Percentiles rank a stretch among this genome's conserved stretches.
Evolutionary conservation across 1,140 invertebrate species (phyloP).

Genomic region (Mizuhopecten yessoensis): DNA sequence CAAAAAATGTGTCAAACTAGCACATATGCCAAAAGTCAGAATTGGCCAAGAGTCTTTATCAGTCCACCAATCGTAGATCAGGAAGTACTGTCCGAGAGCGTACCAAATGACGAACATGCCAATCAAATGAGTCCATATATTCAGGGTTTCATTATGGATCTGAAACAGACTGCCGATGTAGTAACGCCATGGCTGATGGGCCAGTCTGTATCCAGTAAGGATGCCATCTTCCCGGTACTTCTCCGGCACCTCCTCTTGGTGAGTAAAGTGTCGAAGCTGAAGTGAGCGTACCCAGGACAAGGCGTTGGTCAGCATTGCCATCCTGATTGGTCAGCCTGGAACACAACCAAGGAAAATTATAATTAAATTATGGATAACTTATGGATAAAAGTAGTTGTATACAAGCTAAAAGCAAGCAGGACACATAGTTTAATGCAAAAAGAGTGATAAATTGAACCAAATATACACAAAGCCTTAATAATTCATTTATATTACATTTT

Average conservation of each 20-base stretch:
- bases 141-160: constrained; percentile 80
- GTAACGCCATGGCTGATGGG: constrained; percentile 75
- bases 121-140: constrained; percentile 79
- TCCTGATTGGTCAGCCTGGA: neutral
- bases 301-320: constrained; percentile 11
- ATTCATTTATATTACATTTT: too few species aligned
- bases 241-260: constrained; percentile 63
- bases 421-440: too few species aligned
- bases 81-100: constrained; percentile 54
- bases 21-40: constrained; percentile 60
- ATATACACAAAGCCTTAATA: too few species aligned
- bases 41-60: constrained; percentile 53
- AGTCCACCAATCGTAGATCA: constrained; percentile 43
- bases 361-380: too few species aligned
- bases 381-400: too few species aligned
- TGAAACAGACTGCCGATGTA: constrained; percentile 76
- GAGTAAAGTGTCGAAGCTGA: neutral
- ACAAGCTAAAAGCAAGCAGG: too few species aligned
- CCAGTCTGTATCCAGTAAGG: constrained; percentile 73
- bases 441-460: too few species aligned
- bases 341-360: too few species aligned
- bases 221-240: constrained; percentile 74
- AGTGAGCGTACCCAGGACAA: neutral
- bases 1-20: constrained; percentile 61
- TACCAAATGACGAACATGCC: constrained; percentile 71